Conservation (phyloP, 1,140 invertebrate species). For the Oppia nitens region DNA sequence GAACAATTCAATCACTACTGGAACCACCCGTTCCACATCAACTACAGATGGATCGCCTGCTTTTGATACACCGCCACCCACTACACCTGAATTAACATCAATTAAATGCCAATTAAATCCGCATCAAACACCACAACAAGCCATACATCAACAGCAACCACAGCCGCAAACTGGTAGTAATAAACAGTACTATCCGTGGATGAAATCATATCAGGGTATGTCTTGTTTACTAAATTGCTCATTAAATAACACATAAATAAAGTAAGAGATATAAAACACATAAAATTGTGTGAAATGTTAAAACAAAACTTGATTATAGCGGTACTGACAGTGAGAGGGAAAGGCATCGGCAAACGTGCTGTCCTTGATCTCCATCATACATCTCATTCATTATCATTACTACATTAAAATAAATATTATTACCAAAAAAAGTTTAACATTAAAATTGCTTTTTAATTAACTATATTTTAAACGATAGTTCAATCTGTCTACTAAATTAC, state of each 20-base stretch:
- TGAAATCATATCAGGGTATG: conserved; percentile 22
- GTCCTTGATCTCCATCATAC: neutral
- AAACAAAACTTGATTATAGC: neutral
- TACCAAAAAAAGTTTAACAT: too few relatives aligned
- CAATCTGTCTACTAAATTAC: too few relatives aligned
- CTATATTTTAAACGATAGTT: too few relatives aligned
- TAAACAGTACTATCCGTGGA: conserved; percentile 21
- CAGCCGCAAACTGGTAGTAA: neutral
- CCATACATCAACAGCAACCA: neutral
- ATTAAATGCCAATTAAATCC: neutral
- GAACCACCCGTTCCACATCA: neutral
- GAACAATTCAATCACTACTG: neutral
- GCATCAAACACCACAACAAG: neutral
- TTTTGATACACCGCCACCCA: neutral
- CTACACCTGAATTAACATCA: conserved; percentile 2
- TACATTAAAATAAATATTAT: too few relatives aligned
- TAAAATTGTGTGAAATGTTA: neutral
- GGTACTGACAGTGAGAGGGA: neutral
- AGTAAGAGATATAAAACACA: too few relatives aligned
- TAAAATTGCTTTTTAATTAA: too few relatives aligned
- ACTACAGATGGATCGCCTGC: neutral
- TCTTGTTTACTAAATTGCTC: too few relatives aligned
- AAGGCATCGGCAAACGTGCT: neutral
- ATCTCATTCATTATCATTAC: too few relatives aligned
- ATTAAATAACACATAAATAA: too few relatives aligned